Percentiles rank a stretch among this genome's conserved stretches.
Conservation (phyloP, 2,888 invertebrate species). For the Xestia c-nigrum region DNA sequence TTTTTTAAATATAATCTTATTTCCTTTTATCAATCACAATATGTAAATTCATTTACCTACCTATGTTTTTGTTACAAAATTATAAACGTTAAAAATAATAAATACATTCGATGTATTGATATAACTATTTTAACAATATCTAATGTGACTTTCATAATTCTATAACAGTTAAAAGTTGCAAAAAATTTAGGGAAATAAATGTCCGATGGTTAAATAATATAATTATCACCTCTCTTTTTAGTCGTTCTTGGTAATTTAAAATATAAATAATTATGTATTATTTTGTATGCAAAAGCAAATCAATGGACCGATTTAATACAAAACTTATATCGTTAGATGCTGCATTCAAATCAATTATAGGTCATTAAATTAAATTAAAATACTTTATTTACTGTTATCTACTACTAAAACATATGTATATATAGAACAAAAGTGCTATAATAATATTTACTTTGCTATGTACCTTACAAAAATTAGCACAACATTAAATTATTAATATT, state of each 20-base stretch:
- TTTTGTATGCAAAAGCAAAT: neutral
- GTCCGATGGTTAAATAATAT: neutral
- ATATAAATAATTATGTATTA: neutral
- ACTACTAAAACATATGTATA: constrained; percentile 12
- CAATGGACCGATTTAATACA: neutral
- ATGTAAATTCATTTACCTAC: neutral
- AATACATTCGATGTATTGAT: constrained; percentile 7
- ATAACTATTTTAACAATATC: constrained; percentile 2
- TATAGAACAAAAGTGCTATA: constrained; percentile 8
- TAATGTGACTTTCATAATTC: neutral
- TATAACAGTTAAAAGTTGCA: neutral
- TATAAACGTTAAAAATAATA: neutral
- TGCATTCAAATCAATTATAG: constrained; percentile 1
- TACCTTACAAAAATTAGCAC: constrained; percentile 61
- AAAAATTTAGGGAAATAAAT: neutral
- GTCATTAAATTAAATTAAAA: neutral
- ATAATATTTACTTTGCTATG: constrained; percentile 46
- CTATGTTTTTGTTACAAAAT: constrained; percentile 19
- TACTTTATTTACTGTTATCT: constrained; percentile 30
- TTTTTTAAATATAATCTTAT: neutral
- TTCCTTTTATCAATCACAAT: constrained; percentile 9
- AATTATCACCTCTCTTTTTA: neutral
- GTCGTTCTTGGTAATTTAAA: neutral
- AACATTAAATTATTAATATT: constrained; percentile 55
- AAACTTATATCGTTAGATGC: neutral